Conservation (phyloP, 2,113 vertebrate species). For the Grammomys surdaster region DNA sequence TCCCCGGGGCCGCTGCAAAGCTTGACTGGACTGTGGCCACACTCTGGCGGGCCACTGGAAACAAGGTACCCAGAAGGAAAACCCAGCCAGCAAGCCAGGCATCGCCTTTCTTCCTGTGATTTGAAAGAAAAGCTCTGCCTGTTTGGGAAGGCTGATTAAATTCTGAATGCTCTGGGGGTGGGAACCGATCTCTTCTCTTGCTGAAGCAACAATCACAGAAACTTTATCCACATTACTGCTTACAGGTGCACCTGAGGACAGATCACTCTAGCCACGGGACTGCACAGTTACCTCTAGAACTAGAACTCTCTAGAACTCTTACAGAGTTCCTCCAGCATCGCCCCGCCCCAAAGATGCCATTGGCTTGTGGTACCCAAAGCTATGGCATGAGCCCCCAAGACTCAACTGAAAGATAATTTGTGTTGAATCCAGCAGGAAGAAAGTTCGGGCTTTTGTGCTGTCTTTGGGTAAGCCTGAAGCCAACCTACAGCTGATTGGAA, state of each 20-base stretch:
- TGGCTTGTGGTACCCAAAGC: background rate
- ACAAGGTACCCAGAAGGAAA: background rate
- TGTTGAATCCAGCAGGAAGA: background rate
- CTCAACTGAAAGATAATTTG: fast-evolving
- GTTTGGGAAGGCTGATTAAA: slow-evolving; percentile 82
- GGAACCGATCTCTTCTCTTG: slow-evolving; percentile 81
- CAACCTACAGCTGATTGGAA: background rate
- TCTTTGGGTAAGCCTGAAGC: background rate
- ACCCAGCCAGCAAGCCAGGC: background rate
- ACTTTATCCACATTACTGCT: fast-evolving
- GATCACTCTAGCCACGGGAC: background rate
- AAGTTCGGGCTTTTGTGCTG: background rate
- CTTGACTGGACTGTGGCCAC: fast-evolving
- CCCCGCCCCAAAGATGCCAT: background rate
- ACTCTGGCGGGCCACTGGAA: fast-evolving
- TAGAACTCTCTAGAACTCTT: too few species aligned
- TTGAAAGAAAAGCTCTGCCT: slow-evolving; percentile 81
- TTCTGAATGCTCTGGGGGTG: slow-evolving; percentile 71
- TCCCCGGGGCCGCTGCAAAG: background rate
- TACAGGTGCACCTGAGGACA: background rate
- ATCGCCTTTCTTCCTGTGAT: slow-evolving; percentile 77
- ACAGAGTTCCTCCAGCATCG: background rate
- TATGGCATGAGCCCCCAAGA: background rate
- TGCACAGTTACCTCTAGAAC: too few species aligned
- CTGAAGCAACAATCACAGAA: slow-evolving; percentile 55